These are phyloP conservation scores for Goniozus legneri DNA, from an alignment of 1,140 invertebrate genomes.

Conservation along the genomic window DNA sequence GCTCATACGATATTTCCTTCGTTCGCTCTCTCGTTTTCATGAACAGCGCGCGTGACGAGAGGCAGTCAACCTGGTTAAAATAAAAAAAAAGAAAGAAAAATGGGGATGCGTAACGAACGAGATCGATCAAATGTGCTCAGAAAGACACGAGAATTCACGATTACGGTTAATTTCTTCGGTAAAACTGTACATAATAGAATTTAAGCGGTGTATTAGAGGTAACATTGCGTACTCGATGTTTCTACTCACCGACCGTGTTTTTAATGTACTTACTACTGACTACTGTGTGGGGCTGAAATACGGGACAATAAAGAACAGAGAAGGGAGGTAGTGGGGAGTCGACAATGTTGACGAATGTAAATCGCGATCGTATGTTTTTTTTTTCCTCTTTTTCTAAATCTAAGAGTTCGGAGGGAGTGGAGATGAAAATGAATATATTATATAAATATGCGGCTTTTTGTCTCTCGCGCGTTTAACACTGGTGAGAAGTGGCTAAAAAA, in stretches of 20 bases:
- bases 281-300: neutral
- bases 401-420: too few species aligned
- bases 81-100: neutral
- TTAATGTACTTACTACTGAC: slow-evolving; percentile 22
- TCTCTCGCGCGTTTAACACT: too few species aligned
- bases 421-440: too few species aligned
- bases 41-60: neutral
- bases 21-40: too few species aligned
- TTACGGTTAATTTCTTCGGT: neutral
- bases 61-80: neutral
- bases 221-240: slow-evolving; percentile 23
- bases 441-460: too few species aligned
- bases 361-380: too few species aligned
- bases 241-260: slow-evolving; percentile 22
- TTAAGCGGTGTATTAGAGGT: slow-evolving; percentile 24
- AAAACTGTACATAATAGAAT: slow-evolving; percentile 29
- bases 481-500: too few species aligned
- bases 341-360: too few species aligned
- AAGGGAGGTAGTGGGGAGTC: too few species aligned
- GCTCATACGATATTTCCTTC: too few species aligned
- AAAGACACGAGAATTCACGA: neutral
- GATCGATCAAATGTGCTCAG: neutral
- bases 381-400: too few species aligned
- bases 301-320: too few species aligned
- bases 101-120: neutral